These are phyloP conservation scores for Atherinomorus stipes DNA, from an alignment of 2,113 vertebrate species.

Conservation along the genomic window DNA sequence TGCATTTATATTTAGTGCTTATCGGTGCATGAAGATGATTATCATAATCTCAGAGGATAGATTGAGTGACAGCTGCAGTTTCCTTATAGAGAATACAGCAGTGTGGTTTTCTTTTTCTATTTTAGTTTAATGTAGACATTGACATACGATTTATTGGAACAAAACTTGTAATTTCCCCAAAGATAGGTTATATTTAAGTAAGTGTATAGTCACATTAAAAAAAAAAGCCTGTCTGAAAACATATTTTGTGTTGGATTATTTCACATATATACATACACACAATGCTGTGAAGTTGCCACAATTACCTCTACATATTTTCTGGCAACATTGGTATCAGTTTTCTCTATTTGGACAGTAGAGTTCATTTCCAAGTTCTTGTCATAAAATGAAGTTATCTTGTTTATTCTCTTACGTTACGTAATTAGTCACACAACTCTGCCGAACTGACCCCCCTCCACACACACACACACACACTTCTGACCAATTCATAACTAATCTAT, in stretches of 20 bases:
- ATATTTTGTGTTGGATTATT: conserved; percentile 1
- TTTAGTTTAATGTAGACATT: conserved; percentile 29
- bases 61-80: conserved; percentile 17
- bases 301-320: no score
- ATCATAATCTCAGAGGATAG: conserved; percentile 26
- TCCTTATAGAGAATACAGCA: conserved; percentile 16
- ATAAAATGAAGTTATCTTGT: neutral
- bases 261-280: no score
- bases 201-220: conserved; percentile 35
- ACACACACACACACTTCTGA: no score
- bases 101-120: conserved; percentile 28
- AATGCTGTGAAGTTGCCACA: no score
- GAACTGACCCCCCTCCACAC: no score
- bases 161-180: conserved; percentile 42
- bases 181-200: conserved; percentile 42
- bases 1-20: conserved; percentile 46
- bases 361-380: neutral
- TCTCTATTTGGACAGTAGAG: neutral
- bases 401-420: no score
- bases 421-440: no score
- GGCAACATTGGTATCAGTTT: no score
- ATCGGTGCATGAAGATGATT: conserved; percentile 13
- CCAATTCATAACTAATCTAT: no score
- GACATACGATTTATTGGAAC: conserved; percentile 27
- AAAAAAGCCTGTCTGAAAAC: conserved; percentile 18